Base-by-base conservation (phyloP, 2,888 invertebrate species). In the Schizotus pectinicornis region DNA sequence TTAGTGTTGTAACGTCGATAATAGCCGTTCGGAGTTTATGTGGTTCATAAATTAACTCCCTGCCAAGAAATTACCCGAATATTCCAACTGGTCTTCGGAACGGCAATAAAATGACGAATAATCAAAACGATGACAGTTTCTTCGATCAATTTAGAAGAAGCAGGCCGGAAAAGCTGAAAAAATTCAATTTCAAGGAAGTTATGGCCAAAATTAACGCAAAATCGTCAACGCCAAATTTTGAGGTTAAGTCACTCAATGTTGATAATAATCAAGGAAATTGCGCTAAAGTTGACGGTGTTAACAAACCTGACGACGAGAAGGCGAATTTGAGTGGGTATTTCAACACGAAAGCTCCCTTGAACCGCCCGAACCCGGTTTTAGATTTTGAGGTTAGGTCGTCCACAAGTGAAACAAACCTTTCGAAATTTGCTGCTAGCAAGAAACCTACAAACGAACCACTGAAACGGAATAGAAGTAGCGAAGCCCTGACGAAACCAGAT, bases 131-230 rank as follows among this genome's bases (percentile, higher is more conserved):
- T 9, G 68, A 70, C 34, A 67, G 67, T 46, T 66, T 70, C 52
- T 67, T 70, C 30, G 66, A 69, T 42, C 34, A 58, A 33, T 69
- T 64, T 43, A 58, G 56, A 14, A 62, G 58, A 36, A 61, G 43
- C 47, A 38, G 58, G 3, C 11, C 65, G 6, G 43, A 59, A 1
- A 64, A 63, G 47, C 49, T 61, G 14, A 66, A 68, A 52, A 69
- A 65, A 50, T 72, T 72, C 43, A 38, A 49, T 55, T 72, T 70
- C 51, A 68, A 68, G 30, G 66, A 71, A 39, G 32, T 56, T 7
- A 7, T 56, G 6, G 49, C 39, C n/a, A 42, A 56, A 41, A 37
- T 34, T 31, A 9, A 48, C 8, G 14, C 35, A n/a, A 36, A 33
- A 42, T 14, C 8, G 8, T 8, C 9, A 31, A 22, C n/a, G 31